Base-by-base conservation (phyloP, 1,140 invertebrate genomes). In the Acromyrmex echinatior region DNA sequence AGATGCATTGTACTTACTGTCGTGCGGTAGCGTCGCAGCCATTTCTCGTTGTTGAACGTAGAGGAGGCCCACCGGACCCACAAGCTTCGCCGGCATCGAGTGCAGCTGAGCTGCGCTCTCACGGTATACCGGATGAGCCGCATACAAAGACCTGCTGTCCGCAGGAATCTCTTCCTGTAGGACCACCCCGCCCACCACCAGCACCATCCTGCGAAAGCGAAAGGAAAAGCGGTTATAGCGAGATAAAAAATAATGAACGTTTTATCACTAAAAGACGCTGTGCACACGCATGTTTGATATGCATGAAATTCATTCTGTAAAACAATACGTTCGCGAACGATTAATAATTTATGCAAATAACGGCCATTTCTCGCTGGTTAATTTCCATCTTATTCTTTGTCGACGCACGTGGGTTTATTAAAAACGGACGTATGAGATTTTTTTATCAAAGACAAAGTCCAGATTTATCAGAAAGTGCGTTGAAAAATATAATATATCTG, bases 21-120 rank as follows among this genome's bases (percentile, higher is more conserved):
- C 98, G 93, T 98, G 97, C 31, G 98, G 98, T 63, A 97, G 96
- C 5, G 98, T 98, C 16, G 98, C 98, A 12, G 98, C 99, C 95
- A 98, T 97, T 96, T 99, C 99, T 92, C 98, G 96, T 94, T 99
- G 98, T 65, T 96, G 97, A 2, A 99, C 97, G 95, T 99, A 99
- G 39, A 99, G 96, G 16, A 99, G 96, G 2, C 98, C 98, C 39
- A 97, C 96, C 0, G 98, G 97, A 3, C 98, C 97, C 53, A 99
- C 96, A 56, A 98, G 97, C 95, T 98, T 97, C 62, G 97, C 96
- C 16, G 97, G 97, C 82, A 98, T 97, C 65, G 96, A 96, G 87
- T 98, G 96, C 85, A 98, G 95, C 94, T 98, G 97, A 12, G 97
- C 96, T 0, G 98, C 98, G 31, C 97, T 97, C 91, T 98, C 98